Evolutionary conservation across 2,888 invertebrate species (phyloP).

Genomic region (Mesoligia furuncula): DNA sequence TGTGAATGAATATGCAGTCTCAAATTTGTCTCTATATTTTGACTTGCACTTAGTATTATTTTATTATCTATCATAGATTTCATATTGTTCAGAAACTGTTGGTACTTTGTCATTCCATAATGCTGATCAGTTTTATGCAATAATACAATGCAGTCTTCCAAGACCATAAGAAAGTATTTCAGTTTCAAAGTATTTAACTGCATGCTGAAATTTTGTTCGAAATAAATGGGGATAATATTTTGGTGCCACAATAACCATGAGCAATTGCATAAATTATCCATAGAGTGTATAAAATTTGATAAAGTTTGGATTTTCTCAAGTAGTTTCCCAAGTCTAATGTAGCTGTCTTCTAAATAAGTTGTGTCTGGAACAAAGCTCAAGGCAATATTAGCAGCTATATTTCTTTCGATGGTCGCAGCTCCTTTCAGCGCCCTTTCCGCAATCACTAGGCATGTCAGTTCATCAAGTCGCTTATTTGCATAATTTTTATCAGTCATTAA

Average conservation of each 20-base stretch:
- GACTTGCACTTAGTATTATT: slow-evolving; percentile 93
- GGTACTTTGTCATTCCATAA: slow-evolving; percentile 74
- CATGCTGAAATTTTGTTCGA: slow-evolving; percentile 93
- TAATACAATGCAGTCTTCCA: slow-evolving; percentile 84
- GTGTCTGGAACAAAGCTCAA: slow-evolving; percentile 92
- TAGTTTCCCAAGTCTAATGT: slow-evolving; percentile 90
- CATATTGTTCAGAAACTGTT: slow-evolving; percentile 80
- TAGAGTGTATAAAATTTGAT: slow-evolving; percentile 89
- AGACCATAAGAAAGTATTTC: slow-evolving; percentile 85
- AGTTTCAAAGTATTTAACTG: slow-evolving; percentile 92
- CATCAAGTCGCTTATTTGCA: slow-evolving; percentile 92
- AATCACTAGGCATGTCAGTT: slow-evolving; percentile 93
- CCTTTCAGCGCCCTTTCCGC: slow-evolving; percentile 93
- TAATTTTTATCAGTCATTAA: slow-evolving; percentile 91
- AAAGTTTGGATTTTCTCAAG: slow-evolving; percentile 92
- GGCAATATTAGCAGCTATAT: slow-evolving; percentile 92
- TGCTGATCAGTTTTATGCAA: slow-evolving; percentile 81
- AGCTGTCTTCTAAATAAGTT: slow-evolving; percentile 91
- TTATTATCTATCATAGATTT: slow-evolving; percentile 88
- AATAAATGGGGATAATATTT: slow-evolving; percentile 93
- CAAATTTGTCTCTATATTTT: slow-evolving; percentile 97
- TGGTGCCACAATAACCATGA: slow-evolving; percentile 96
- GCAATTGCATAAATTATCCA: slow-evolving; percentile 92
- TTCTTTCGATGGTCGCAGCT: slow-evolving; percentile 91
- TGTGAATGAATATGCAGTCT: slow-evolving; percentile 98